phyloP scores from a whole-genome alignment of 2,797 vertebrate genomes.

The Falco peregrinus region DNA sequence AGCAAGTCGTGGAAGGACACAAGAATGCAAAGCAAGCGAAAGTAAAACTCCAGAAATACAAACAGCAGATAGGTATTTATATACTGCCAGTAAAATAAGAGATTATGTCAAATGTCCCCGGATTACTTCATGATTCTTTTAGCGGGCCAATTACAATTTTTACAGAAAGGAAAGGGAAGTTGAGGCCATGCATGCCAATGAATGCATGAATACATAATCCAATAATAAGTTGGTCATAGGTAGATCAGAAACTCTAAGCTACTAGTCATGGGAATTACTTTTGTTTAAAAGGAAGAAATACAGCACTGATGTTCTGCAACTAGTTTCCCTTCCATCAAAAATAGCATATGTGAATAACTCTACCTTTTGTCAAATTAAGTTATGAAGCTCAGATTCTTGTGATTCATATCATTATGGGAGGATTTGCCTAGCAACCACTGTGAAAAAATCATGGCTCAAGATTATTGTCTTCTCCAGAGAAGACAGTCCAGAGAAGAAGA shows the following conservation, averaged over 20 bases:
- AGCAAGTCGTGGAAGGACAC: constrained; percentile 84
- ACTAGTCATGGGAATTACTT: not conserved
- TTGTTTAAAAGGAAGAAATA: not conserved
- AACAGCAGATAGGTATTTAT: constrained; percentile 84
- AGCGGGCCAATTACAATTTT: not conserved
- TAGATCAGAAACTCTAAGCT: not conserved
- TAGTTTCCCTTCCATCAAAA: not conserved
- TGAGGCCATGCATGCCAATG: not conserved
- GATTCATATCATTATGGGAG: not conserved
- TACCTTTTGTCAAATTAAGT: not conserved
- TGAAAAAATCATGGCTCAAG: not conserved
- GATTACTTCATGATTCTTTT: not conserved
- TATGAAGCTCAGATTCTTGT: not conserved
- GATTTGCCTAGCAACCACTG: not conserved
- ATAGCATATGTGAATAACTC: not conserved
- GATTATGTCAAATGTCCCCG: not conserved
- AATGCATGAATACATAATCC: not conserved
- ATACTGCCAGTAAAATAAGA: constrained; percentile 72
- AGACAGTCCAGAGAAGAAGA: not conserved
- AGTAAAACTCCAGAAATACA: constrained; percentile 81
- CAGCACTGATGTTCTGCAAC: not conserved
- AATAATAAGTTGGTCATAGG: not conserved
- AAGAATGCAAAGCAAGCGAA: constrained; percentile 85
- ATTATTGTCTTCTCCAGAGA: not conserved
- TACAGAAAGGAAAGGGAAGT: not conserved